Evolutionary conservation across 2,888 invertebrate species (phyloP), one percentile per base, ranked within the genome.

Genomic region (Tenthredo amoena): DNA sequence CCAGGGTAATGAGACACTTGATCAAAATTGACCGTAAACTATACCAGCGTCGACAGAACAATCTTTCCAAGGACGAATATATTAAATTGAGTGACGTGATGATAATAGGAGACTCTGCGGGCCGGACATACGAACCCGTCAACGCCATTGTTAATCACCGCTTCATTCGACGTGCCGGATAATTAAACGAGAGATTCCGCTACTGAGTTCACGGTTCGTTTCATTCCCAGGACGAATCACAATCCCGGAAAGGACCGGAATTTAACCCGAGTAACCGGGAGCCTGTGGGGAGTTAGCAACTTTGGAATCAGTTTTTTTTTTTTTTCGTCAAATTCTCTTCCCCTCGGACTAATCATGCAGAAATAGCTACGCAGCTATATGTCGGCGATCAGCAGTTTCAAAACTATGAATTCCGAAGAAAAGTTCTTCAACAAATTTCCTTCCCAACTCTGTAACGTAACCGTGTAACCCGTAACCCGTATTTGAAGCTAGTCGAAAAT

Each of bases 131-230:
- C 83, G 68, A 83, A 71, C 68, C 83, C 83, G 83, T 83, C 83
- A 68, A 83, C 83, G 83, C 47, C 83, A 83, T 71, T 21, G 83
- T 83, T 83, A 68, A 83, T 83, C 83, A 83, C 83, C 83, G 68
- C 47, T 83, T 83, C 68, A 71, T 65, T 83, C 47, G 83, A 83
- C 83, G 68, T 68, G 68, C 50, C n/a, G 68, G 68, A 43, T 71
- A 71, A 83, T 68, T 83, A 83, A 83, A 71, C 83, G 68, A 83
- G 83, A 83, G 83, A 68, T 83, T 65, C 83, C 34, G 79, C 37
- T 58, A 81, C 58, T 81, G 79, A 81, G 62, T 81, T 81, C 40
- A 58, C 58, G 79, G 79, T 81, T 62, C 58, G 79, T 62, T 40
- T 37, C 18, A 26, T 81, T 62, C 12, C 21, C 34, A 58, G 79